Evolutionary conservation across 2,888 invertebrate species (phyloP), one percentile per base, ranked within the genome.

Genomic region (Drosophila sordidula): DNA sequence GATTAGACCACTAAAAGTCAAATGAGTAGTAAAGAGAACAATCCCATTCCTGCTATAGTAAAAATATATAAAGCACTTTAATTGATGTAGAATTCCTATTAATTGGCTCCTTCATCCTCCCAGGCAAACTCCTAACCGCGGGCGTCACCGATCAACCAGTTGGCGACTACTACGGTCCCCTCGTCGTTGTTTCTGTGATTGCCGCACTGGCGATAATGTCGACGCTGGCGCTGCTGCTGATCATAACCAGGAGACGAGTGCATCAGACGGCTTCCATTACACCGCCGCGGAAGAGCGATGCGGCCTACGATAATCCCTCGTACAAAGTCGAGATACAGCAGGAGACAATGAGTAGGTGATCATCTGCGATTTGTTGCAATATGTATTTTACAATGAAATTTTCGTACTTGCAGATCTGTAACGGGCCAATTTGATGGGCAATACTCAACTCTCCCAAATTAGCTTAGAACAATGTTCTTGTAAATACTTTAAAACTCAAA

Each of bases 261-360:
- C 94, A 94, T 88, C 94, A 95, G 90, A 95, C 95, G 91, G 94
- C 95, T 89, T 95, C 97, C 72, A 97, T 97, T 90, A 97, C 97
- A 79, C 95, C 97, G 49, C 94, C 95, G 12, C 93, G 96, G 75
- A 96, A 97, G 90, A 95, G 94, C 78, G 96, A 97, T 52, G 96
- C 97, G n/a, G 96, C 97, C 45, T 97, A 97, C 90, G 97, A 98
- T 92, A 98, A 97, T 93, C 97, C 97, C 46, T 97, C 97, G 88
- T 98, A 97, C 94, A 98, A 98, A 95, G 96, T 97, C 92, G 97
- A 97, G 93, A 95, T 97, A 92, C 97, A 97, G 93, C 97, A 97
- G 93, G 97, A 97, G 93, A 97, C 97, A 89, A 97, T 97, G 96
- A 96, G 97, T 97, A 94, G 93, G 87, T 79, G 25, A 4, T 1